A percentile compares a stretch with the other conserved stretches of the same genome.
These are phyloP conservation scores for Epinotia demarniana DNA, from an alignment of 2,888 invertebrate species.

Conservation along the genomic window DNA sequence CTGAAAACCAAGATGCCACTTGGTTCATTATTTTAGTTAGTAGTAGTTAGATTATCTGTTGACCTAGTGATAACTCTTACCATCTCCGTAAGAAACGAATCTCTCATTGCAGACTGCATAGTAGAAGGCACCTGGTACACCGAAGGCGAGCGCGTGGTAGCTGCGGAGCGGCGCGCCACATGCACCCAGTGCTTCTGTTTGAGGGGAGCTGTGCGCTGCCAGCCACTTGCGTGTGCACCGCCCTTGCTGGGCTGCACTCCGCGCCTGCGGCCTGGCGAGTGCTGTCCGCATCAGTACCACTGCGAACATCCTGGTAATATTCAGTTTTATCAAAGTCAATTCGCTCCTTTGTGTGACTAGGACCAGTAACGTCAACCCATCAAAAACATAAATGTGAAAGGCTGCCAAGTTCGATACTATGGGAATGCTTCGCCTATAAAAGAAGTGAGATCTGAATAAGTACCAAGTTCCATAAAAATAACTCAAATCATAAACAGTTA, in stretches of 20 bases:
- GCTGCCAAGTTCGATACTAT: too few relatives aligned
- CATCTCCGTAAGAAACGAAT: not conserved
- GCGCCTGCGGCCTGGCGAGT: conserved; percentile 90
- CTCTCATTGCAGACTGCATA: conserved; percentile 84
- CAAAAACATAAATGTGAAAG: too few relatives aligned
- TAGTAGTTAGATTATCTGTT: too few relatives aligned
- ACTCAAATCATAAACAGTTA: too few relatives aligned
- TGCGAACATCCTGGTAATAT: conserved; percentile 81
- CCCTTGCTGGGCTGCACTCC: conserved; percentile 90
- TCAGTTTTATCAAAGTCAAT: conserved; percentile 11
- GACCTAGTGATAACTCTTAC: too few relatives aligned
- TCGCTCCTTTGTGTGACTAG: too few relatives aligned
- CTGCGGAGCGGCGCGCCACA: conserved; percentile 79
- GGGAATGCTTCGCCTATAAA: too few relatives aligned
- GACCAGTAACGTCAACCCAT: too few relatives aligned
- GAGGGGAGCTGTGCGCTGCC: conserved; percentile 89
- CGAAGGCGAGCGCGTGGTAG: conserved; percentile 89
- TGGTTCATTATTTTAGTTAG: too few relatives aligned
- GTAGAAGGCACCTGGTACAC: conserved; percentile 85
- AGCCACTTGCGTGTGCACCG: conserved; percentile 90
- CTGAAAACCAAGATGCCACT: too few relatives aligned
- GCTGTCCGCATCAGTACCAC: conserved; percentile 93
- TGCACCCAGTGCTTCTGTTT: conserved; percentile 94
- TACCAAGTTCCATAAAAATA: too few relatives aligned
- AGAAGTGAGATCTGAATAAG: too few relatives aligned